Conservation (phyloP, 2,113 vertebrate species). For the Gobiocypris rarus region DNA sequence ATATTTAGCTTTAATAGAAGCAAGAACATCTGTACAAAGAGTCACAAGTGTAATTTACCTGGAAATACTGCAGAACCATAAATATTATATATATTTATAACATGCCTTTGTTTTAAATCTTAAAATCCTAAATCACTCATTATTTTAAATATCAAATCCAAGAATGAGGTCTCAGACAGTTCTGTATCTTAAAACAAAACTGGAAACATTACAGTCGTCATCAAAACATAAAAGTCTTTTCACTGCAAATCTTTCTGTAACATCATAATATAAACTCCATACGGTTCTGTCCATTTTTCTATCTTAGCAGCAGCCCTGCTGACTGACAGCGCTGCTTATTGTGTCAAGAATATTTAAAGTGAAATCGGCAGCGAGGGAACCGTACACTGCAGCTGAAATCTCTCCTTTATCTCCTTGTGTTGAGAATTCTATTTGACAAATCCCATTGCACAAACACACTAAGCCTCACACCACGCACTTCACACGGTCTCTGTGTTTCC, state of each 20-base stretch:
- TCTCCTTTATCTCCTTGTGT: conserved; percentile 23
- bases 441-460: conserved; percentile 23
- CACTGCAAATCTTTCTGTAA: background rate
- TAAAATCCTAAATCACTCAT: background rate
- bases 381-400: conserved; percentile 27
- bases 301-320: background rate
- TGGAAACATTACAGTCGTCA: too few species aligned
- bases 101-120: background rate
- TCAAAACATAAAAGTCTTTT: background rate
- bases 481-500: conserved; percentile 28
- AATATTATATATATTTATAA: background rate
- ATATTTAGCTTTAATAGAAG: background rate
- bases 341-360: conserved; percentile 42
- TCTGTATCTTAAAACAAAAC: background rate
- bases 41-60: background rate
- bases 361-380: conserved; percentile 18
- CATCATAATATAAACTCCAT: background rate
- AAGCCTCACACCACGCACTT: conserved; percentile 33
- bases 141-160: background rate
- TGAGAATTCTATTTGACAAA: conserved; percentile 43
- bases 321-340: conserved; percentile 45
- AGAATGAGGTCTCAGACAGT: background rate
- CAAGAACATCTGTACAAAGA: background rate
- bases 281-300: conserved; percentile 5
- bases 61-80: background rate